phyloP scores from a whole-genome alignment of 2,797 vertebrate genomes.

The Nyctibius grandis region DNA sequence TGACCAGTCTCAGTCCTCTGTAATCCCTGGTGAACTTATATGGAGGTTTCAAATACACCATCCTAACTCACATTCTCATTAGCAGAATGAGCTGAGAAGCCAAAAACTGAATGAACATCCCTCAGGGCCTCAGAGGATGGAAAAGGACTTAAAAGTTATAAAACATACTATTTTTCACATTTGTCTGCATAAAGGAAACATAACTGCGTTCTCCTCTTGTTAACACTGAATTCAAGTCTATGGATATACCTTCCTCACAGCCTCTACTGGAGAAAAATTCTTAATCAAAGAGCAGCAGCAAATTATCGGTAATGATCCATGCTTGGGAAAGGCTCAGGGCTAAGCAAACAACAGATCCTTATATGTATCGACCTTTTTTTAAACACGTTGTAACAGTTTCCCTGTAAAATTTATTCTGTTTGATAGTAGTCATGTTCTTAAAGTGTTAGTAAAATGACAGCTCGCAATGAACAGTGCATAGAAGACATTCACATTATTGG shows the following conservation, averaged over 20 bases:
- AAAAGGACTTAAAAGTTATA: not conserved
- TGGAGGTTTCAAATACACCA: not conserved
- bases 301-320: not conserved
- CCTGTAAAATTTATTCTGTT: not conserved
- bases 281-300: not conserved
- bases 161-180: not conserved
- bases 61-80: not conserved
- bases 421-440: not conserved
- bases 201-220: not conserved
- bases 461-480: not conserved
- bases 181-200: not conserved
- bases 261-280: not conserved
- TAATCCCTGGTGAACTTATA: not conserved
- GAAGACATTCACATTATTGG: not conserved
- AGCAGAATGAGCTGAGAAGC: not conserved
- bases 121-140: not conserved
- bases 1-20: not conserved
- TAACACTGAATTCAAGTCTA: not conserved
- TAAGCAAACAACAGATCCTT: not conserved
- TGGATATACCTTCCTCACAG: not conserved
- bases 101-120: not conserved
- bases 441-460: not conserved
- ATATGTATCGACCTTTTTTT: not conserved
- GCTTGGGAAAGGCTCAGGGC: not conserved
- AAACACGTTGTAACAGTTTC: not conserved